Evolutionary conservation across 2,888 invertebrate species (phyloP), one percentile per base, ranked within the genome.

Genomic region (Oasisia sp.): DNA sequence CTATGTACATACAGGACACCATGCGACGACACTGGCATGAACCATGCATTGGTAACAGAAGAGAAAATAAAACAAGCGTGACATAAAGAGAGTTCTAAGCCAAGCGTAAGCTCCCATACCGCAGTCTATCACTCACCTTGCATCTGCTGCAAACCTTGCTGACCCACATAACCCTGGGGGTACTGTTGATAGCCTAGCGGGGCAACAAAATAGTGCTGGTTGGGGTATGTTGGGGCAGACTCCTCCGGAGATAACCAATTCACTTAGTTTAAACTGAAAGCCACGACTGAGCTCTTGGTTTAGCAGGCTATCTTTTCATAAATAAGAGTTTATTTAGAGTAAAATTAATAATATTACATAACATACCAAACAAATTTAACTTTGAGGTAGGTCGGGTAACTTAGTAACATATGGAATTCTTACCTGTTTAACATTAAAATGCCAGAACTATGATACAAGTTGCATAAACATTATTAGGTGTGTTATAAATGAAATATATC

Each of bases 161-260:
- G 74, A 7, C 74, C 27, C 74, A 19, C 74, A n/a, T 74, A 74
- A 3, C 74, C 74, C 74, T 74, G 74, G 27, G 74, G 74, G 74
- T 27, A 74, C 74, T 74, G 74, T n/a, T 74, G 74, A 74, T 74
- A 74, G 74, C 74, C 74, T 74, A 27, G 74, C 74, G 74, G 74
- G 74, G 74, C 19, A 9, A 74, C 74, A 74, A 74, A 74, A 74
- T 74, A 19, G 5, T 27, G 74, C 27, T 74, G 2, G 19, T 74
- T 74, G 74, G 74, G 74, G n/a, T 74, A 74, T 74, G 74, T 19
- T 19, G 74, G 27, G 74, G 7, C 27, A 74, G 14, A 27, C 74
- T 74, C 74, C 74, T 27, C 19, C 27, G 2, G 19, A 19, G n/a
- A 74, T 27, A 74, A 27, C 27, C 0, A 27, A 27, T 19, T 74